Evolutionary conservation across 2,888 invertebrate genomes (phyloP), one percentile per base, ranked within the genome.

Genomic region (Harmothoe impar): DNA sequence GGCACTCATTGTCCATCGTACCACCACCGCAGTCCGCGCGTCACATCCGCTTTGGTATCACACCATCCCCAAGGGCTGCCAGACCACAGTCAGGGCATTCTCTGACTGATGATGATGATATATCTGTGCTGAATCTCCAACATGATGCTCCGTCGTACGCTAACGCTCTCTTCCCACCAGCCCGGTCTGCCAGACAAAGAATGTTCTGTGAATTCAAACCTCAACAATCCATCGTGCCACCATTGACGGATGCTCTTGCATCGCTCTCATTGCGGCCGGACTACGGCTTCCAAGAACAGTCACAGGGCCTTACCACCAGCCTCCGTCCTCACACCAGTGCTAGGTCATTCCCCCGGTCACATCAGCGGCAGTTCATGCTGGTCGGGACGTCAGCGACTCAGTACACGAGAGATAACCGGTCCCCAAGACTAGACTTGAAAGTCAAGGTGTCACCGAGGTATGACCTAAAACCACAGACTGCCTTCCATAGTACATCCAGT

Each of bases 61-160:
- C 31, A 31, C 29, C 25, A 3, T 3, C 77, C 1, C 77, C 77
- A 3, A 15, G 77, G 20, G 7, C 33, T 54, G 84, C 0, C 0
- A 23, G 84, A 35, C 54, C 86, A 15, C 56, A 31, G 23, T 54
- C 86, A n/a, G 86, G 25, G 31, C 86, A 56, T 29, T 86, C 54
- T 1, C 3, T 54, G 10, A 54, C 15, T 25, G 86, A 86, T 54
- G 86, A 86, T 20, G 86, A 86, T 86, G 86, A 54, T 20, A 86
- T 86, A 29, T 86, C 86, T 29, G 86, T 86, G 10, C 20, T 86
- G 54, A 86, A 86, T 56, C 54, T 86, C 5, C 86, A 86, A 52
- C 86, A 86, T 1, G 86, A 86, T 15, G 25, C 7, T 23, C 86
- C 86, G 23, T 31, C 52, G 17, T 81, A 35, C 20, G 25, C 77